A percentile compares a stretch with the other conserved stretches of the same genome.
These are phyloP conservation scores for Tyrannus savana DNA, from an alignment of 2,113 vertebrate species.

Conservation along the genomic window DNA sequence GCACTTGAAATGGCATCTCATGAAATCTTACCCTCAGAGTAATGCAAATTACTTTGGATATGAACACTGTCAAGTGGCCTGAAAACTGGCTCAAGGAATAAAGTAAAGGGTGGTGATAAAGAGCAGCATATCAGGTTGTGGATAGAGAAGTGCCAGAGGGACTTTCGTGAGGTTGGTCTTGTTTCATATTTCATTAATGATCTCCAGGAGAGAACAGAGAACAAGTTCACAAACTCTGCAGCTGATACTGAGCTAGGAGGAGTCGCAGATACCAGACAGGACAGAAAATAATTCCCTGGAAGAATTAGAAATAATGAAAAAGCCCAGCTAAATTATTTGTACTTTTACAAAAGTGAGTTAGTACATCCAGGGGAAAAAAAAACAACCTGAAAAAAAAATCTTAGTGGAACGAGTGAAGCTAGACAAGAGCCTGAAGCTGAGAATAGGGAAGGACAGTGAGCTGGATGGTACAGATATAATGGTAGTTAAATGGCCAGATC, in stretches of 20 bases:
- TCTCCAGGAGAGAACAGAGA: constrained; percentile 20
- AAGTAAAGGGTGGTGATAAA: constrained; percentile 53
- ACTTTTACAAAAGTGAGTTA: background rate
- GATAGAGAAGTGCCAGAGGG: background rate
- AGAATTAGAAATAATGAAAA: background rate
- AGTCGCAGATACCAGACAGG: background rate
- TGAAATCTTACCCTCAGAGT: constrained; percentile 64
- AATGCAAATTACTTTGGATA: constrained; percentile 62
- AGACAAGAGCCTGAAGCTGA: background rate
- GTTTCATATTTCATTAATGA: constrained; percentile 58
- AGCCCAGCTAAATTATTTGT: background rate
- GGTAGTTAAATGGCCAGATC: background rate
- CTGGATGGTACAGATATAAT: background rate
- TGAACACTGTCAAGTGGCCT: constrained; percentile 59
- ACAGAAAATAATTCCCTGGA: background rate
- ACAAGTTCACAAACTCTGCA: constrained; percentile 5
- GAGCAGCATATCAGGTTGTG: constrained; percentile 15
- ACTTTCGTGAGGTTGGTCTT: constrained; percentile 25
- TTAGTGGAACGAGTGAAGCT: background rate
- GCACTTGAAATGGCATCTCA: constrained; percentile 61
- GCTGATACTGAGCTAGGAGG: background rate
- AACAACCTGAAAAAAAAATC: background rate
- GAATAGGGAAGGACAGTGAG: background rate
- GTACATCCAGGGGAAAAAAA: background rate
- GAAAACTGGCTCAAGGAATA: constrained; percentile 55